Conservation (phyloP, 2,797 vertebrate species). For the Limnodromus scolopaceus region DNA sequence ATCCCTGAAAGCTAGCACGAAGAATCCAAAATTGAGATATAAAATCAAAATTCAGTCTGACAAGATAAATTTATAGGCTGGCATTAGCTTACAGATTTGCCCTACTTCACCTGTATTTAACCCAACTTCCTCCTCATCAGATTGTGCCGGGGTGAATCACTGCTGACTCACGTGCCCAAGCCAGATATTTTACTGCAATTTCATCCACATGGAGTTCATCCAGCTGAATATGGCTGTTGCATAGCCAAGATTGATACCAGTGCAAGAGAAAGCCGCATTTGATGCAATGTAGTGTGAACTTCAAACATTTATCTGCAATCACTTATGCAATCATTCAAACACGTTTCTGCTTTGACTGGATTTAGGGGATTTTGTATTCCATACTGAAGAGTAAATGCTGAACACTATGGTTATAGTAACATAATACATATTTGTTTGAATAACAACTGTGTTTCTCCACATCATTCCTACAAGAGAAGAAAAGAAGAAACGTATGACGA, state of each 20-base stretch:
- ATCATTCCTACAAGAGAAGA: neutral
- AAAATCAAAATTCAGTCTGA: neutral
- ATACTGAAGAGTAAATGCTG: neutral
- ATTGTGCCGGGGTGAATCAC: neutral
- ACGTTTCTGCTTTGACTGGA: neutral
- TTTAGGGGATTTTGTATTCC: neutral
- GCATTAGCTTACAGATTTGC: neutral
- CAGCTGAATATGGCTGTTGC: neutral
- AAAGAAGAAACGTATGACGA: neutral
- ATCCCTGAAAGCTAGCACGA: neutral
- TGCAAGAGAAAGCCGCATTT: neutral
- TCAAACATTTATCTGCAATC: neutral
- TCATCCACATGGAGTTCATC: neutral
- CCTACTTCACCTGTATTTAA: neutral
- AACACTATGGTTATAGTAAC: rapidly evolving
- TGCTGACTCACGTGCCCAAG: neutral
- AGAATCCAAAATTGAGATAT: neutral
- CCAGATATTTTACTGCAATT: neutral
- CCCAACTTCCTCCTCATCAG: neutral
- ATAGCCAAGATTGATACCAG: neutral
- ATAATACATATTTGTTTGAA: neutral
- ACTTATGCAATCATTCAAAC: too few relatives aligned
- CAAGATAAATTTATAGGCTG: neutral
- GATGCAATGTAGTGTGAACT: neutral
- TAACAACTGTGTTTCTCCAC: neutral